Base-by-base conservation (phyloP, 2,888 invertebrate species). In the Miltochrista miniata region DNA sequence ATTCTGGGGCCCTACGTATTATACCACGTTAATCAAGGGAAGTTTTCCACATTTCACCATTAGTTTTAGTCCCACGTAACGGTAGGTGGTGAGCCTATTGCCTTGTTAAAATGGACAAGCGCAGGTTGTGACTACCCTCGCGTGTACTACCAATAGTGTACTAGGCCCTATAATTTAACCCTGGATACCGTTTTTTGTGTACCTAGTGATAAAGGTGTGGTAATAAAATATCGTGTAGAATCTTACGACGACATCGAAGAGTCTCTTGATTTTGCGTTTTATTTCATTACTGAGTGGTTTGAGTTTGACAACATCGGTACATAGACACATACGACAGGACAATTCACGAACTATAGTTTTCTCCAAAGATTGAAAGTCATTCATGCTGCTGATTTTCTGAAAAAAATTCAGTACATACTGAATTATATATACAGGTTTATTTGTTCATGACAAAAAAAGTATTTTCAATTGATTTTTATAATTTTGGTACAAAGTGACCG, bases 331-430 rank as follows among this genome's bases (percentile, higher is more conserved):
- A 31, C 91, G 85, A 71, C 91, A 91, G 15, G 91, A 86, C 56
- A 90, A 74, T 72, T 91, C 91, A 46, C 90, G 87, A 50, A 91
- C 89, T 72, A 90, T 86, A 48, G 76, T 81, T 78, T 89, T 90
- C 60, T 90, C 91, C 36, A 90, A 81, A 73, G 66, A 80, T 11
- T 72, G 62, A 74, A 86, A 90, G 73, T 91, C 89, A 68, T 90
- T 83, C 90, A 90, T 91, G 73, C 70, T 87, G 74, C 46, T 51
- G 53, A 66, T 69, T 69, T 72, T 66, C 46, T 54, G 31, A 56
- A 52, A 48, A 65, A 54, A 55, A 35, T 45, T 40, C 42, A 34
- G 42, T 43, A 33, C 42, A 43, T 43, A 43, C 42, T 29, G 31
- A 24, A 40, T 61, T 54, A 53, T 47, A 54, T 57, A 55, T 55